Evolutionary conservation across 2,888 invertebrate species (phyloP).

Genomic region (Abrostola tripartita): DNA sequence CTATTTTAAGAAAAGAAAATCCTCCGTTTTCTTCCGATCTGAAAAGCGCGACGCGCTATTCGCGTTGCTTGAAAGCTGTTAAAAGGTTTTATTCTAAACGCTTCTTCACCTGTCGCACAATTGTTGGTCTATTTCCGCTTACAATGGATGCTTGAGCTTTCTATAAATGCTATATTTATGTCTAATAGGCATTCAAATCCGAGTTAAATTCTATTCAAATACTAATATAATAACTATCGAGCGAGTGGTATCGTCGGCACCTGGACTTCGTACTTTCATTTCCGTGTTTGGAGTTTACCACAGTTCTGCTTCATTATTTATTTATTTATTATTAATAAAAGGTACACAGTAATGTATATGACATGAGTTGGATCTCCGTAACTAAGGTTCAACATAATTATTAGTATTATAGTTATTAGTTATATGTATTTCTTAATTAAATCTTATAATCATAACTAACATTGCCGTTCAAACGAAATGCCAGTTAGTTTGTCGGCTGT

Average conservation of each 20-base stretch:
- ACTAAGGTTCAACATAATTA: too few relatives aligned
- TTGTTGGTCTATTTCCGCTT: conserved; percentile 46
- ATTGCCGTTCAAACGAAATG: background rate
- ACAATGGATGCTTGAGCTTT: conserved; percentile 23
- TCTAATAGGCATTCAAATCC: conserved; percentile 6
- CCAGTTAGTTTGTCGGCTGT: conserved; percentile 6
- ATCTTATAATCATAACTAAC: too few relatives aligned
- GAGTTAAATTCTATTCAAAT: background rate
- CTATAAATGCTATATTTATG: conserved; percentile 9
- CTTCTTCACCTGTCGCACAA: conserved; percentile 50
- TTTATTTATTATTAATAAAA: too few relatives aligned
- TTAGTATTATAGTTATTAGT: too few relatives aligned
- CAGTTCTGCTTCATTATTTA: too few relatives aligned
- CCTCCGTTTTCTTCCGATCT: conserved; percentile 21
- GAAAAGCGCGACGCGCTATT: conserved; percentile 12
- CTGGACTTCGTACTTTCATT: conserved; percentile 8
- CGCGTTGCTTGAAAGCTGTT: conserved; percentile 30
- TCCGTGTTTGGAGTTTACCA: conserved; percentile 12
- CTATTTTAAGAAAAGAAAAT: background rate
- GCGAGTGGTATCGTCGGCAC: background rate
- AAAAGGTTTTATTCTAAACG: conserved; percentile 55
- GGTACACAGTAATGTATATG: too few relatives aligned
- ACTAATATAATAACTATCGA: too few relatives aligned
- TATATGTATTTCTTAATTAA: too few relatives aligned
- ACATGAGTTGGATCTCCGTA: too few relatives aligned